Evolutionary conservation across 2,113 vertebrate genomes (phyloP), one percentile per base, ranked within the genome.

Genomic region (Oceanites oceanicus): DNA sequence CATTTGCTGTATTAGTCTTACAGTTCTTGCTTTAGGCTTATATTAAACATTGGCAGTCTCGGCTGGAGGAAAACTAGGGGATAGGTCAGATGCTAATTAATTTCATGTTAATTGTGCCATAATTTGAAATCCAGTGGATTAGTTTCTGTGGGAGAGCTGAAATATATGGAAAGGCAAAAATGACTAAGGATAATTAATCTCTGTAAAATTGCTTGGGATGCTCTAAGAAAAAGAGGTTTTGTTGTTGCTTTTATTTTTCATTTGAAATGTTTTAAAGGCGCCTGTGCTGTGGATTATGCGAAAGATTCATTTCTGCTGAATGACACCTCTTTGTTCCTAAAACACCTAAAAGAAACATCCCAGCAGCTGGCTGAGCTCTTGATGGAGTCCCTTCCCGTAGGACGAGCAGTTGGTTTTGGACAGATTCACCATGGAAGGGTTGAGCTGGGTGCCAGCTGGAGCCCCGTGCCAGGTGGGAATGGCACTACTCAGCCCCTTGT

Each of bases 41-140:
- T 80, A 85, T 96, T 95, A 95, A 95, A 94, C 94, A 38, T 85
- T 96, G 92, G 93, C 92, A 92, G 62, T 96, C 88, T 92, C 77
- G 78, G 92, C 92, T 96, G 94, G 93, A 96, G 74, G 78, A 96
- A 94, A 96, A 94, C 79, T 92, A 95, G 85, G 86, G 94, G 93
- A 93, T 94, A 96, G 95, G 91, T 95, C 93, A 97, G 86, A 92
- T 92, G 44, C 92, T 96, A 97, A 97, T 97, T 94, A 95, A 95
- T 93, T 93, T 96, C 88, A 96, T 96, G 86, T 90, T 95, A 97
- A 97, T 92, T 95, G 88, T 96, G 92, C 92, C 88, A 49, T 94
- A 95, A 96, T 96, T 96, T 91, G 92, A 92, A 95, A 96, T 92
- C 86, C 70, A 87, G 86, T 83, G 92, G 94, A 96, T 96, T 96